Evolutionary conservation across 2,888 invertebrate species (phyloP).

Genomic region (Apamea monoglypha): DNA sequence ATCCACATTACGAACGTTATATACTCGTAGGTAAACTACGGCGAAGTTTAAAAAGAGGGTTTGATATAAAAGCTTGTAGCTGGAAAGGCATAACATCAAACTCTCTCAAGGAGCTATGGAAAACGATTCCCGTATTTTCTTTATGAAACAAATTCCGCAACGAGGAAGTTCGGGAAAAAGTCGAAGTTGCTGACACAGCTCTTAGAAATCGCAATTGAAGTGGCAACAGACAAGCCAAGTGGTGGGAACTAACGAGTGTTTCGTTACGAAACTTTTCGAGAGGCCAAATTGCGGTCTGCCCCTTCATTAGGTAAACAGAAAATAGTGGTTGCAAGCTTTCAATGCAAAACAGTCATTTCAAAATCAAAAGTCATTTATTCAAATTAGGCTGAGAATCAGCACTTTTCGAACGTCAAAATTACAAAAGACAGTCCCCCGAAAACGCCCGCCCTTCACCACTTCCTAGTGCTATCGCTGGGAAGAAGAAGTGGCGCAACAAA

Average conservation of each 20-base stretch:
- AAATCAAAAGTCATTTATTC: too few species aligned
- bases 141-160: constrained; percentile 32
- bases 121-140: constrained; percentile 52
- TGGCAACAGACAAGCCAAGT: constrained; percentile 27
- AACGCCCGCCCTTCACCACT: too few species aligned
- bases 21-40: too few species aligned
- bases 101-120: constrained; percentile 18
- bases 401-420: too few species aligned
- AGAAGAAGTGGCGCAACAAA: too few species aligned
- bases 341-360: constrained; percentile 15
- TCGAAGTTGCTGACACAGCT: constrained; percentile 48
- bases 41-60: neutral
- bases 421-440: too few species aligned
- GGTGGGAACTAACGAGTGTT: constrained; percentile 34
- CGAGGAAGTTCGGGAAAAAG: constrained; percentile 32
- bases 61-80: neutral
- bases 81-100: constrained; percentile 21
- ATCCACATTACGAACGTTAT: too few species aligned
- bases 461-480: too few species aligned
- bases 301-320: constrained; percentile 19
- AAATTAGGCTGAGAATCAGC: too few species aligned
- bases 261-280: constrained; percentile 36
- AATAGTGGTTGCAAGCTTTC: constrained; percentile 20
- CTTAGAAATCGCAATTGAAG: constrained; percentile 43
- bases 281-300: constrained; percentile 26